Percentiles rank a stretch among this genome's conserved stretches.
Evolutionary conservation across 2,113 vertebrate species (phyloP).

Genomic region (Anoplopoma fimbria): DNA sequence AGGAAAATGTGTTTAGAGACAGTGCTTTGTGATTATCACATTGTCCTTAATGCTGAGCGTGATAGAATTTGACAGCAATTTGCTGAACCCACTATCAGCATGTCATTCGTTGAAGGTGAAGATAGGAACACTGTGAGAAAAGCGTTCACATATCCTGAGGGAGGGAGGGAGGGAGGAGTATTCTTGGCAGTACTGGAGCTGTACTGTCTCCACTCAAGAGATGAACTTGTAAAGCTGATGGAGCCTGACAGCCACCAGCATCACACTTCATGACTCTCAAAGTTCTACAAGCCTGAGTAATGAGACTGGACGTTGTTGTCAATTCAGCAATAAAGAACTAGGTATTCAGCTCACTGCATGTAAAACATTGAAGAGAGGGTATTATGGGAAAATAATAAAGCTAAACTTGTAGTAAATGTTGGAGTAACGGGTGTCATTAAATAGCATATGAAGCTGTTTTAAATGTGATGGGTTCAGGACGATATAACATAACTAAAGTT

Average conservation of each 20-base stretch:
- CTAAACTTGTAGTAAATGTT: not conserved
- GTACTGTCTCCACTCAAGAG: conserved; percentile 28
- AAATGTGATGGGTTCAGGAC: too few species aligned
- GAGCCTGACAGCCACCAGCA: conserved; percentile 33
- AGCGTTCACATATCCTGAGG: conserved; percentile 10
- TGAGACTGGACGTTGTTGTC: conserved; percentile 1
- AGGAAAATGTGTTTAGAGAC: not conserved
- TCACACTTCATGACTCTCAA: not conserved
- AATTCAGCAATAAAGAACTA: not conserved
- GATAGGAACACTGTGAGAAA: conserved; percentile 1
- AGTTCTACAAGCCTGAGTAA: conserved; percentile 25
- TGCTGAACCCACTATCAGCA: not conserved
- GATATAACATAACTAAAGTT: not conserved
- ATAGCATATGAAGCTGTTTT: not conserved
- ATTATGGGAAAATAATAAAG: not conserved
- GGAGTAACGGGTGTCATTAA: not conserved
- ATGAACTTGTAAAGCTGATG: conserved; percentile 68
- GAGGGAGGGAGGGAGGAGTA: conserved; percentile 10
- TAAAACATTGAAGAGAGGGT: not conserved
- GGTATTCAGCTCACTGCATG: not conserved
- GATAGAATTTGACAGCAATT: not conserved
- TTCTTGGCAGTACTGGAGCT: conserved; percentile 53
- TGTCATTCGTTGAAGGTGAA: conserved; percentile 12
- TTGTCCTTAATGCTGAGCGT: not conserved
- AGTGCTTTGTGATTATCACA: not conserved